Conservation (phyloP, 2,888 invertebrate genomes). For the Drosophila lacicola region DNA sequence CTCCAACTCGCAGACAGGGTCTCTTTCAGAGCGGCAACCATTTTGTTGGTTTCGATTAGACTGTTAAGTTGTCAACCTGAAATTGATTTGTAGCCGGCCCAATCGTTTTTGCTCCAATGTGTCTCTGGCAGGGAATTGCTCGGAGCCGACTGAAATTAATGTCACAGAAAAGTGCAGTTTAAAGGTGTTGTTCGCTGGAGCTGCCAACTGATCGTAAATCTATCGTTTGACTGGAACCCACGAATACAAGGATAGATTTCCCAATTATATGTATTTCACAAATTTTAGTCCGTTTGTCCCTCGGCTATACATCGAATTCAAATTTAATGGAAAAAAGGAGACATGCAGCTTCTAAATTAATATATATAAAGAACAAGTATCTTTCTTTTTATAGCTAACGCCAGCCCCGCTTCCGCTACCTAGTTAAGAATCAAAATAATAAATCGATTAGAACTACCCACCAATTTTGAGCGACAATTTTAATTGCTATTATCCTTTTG, state of each 20-base stretch:
- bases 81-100: slow-evolving; percentile 80
- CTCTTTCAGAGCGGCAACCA: slow-evolving; percentile 67
- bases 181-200: slow-evolving; percentile 55
- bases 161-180: slow-evolving; percentile 55
- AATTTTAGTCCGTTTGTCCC: too few relatives aligned
- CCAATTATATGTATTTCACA: slow-evolving; percentile 1
- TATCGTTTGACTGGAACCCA: slow-evolving; percentile 29
- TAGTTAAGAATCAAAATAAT: too few relatives aligned
- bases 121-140: slow-evolving; percentile 33
- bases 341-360: too few relatives aligned
- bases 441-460: too few relatives aligned
- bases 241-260: background rate
- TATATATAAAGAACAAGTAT: too few relatives aligned
- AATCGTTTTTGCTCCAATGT: slow-evolving; percentile 33
- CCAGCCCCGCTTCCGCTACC: too few relatives aligned
- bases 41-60: slow-evolving; percentile 80
- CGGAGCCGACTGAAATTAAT: slow-evolving; percentile 48
- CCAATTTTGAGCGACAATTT: too few relatives aligned
- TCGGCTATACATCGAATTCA: too few relatives aligned
- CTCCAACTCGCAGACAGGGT: slow-evolving; percentile 11
- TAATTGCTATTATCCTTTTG: too few relatives aligned
- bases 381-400: too few relatives aligned
- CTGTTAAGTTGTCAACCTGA: slow-evolving; percentile 82
- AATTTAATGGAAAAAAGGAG: too few relatives aligned
- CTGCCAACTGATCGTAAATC: slow-evolving; percentile 64